Conservation (phyloP, 2,113 vertebrate genomes). For the Amphilophus citrinellus region DNA sequence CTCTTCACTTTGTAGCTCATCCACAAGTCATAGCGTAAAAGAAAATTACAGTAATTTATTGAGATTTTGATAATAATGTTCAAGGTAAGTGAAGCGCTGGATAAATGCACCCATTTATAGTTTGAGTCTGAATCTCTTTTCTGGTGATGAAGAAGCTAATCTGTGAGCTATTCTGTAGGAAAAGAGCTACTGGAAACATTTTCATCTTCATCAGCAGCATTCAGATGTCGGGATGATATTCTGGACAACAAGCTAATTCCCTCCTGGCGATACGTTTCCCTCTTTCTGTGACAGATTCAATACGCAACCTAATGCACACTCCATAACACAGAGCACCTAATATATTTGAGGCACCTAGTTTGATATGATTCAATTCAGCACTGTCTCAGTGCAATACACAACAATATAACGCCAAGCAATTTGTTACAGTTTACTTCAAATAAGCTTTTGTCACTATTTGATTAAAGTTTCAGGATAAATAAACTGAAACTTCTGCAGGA, state of each 20-base stretch:
- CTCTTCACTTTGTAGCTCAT: conserved; percentile 3
- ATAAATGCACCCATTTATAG: conserved; percentile 1
- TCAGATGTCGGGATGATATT: conserved; percentile 43
- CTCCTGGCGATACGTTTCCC: conserved; percentile 17
- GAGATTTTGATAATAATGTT: conserved; percentile 22
- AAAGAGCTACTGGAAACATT: background rate
- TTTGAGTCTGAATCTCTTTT: background rate
- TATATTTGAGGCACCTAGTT: conserved; percentile 50
- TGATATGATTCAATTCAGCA: conserved; percentile 59
- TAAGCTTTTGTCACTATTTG: conserved; percentile 27
- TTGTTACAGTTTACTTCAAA: conserved; percentile 61
- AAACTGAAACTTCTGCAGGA: conserved; percentile 23
- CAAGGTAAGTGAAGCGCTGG: background rate
- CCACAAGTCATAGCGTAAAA: conserved; percentile 7
- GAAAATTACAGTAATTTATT: conserved; percentile 8
- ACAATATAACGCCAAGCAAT: conserved; percentile 42
- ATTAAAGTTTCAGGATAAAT: conserved; percentile 44
- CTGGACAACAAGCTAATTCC: conserved; percentile 42
- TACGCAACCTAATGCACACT: conserved; percentile 43
- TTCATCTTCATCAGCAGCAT: conserved; percentile 35
- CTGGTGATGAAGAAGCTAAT: conserved; percentile 4
- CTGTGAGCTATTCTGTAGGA: background rate
- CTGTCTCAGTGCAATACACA: conserved; percentile 41
- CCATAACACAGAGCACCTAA: conserved; percentile 54
- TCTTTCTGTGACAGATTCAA: conserved; percentile 57